phyloP scores from a whole-genome alignment of 2,797 vertebrate species.

The Acanthurus lineatus region DNA sequence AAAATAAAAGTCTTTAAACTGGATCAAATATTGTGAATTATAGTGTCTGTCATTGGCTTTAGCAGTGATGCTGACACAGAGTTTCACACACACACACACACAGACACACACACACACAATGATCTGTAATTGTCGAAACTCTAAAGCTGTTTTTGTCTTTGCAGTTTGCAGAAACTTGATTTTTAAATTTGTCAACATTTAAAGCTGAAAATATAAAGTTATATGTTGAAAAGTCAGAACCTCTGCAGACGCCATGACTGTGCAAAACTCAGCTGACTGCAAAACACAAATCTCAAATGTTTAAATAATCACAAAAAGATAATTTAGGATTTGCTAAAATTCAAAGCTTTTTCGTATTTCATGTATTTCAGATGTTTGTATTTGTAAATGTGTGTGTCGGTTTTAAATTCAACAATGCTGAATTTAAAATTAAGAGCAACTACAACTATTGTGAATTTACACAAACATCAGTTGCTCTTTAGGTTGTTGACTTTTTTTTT shows the following conservation, averaged over 20 bases:
- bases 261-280: neutral
- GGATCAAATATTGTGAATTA: neutral
- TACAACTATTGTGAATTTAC: neutral
- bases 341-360: neutral
- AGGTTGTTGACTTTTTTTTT: neutral
- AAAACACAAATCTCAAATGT: neutral
- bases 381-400: neutral
- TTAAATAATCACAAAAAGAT: neutral
- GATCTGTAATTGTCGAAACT: neutral
- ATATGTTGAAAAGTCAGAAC: neutral
- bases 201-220: neutral
- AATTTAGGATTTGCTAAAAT: neutral
- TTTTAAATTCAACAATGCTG: neutral
- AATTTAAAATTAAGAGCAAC: neutral
- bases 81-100: slow-evolving; percentile 29
- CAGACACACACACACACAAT: slow-evolving; percentile 7
- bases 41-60: neutral
- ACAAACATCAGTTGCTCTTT: neutral
- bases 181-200: no score
- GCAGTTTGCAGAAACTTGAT: no score
- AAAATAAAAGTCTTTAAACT: neutral
- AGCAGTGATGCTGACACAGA: neutral
- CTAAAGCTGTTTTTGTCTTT: neutral
- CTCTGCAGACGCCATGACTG: neutral
- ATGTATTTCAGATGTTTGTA: no score